Conservation (phyloP, 2,888 invertebrate species). For the Leptogaster cylindrica region DNA sequence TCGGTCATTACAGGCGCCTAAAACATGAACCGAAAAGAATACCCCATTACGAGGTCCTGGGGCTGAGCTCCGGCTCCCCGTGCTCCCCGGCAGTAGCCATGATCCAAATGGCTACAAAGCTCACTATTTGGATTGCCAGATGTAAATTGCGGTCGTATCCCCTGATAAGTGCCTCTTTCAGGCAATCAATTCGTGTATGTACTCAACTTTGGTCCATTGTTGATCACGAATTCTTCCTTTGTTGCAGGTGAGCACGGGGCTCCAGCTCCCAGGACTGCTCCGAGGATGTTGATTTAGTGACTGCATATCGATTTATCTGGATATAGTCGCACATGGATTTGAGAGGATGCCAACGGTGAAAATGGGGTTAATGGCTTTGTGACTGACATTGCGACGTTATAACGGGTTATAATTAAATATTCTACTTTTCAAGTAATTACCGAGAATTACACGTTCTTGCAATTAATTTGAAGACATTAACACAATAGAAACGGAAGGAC, state of each 20-base stretch:
- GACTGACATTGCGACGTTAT: slow-evolving; percentile 7
- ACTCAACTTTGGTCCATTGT: slow-evolving; percentile 24
- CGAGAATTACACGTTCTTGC: too few species aligned
- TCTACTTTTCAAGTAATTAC: too few species aligned
- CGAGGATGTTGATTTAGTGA: slow-evolving; percentile 33
- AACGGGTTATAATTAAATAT: background rate
- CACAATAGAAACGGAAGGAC: background rate
- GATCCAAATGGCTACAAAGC: background rate
- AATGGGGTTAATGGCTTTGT: slow-evolving; percentile 36
- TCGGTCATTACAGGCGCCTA: slow-evolving; percentile 47
- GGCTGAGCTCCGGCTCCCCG: background rate
- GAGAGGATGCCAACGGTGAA: slow-evolving; percentile 10
- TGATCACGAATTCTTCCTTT: slow-evolving; percentile 33
- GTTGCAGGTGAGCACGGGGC: slow-evolving; percentile 39
- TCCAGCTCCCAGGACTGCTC: too few species aligned
- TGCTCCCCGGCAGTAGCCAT: background rate
- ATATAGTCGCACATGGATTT: background rate
- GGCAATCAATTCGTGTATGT: slow-evolving; percentile 46
- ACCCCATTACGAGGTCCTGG: slow-evolving; percentile 31
- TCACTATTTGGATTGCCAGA: slow-evolving; percentile 47
- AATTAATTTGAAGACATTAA: background rate
- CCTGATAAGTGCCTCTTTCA: slow-evolving; percentile 45
- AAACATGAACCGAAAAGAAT: slow-evolving; percentile 45
- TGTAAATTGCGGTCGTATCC: slow-evolving; percentile 47
- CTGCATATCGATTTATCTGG: slow-evolving; percentile 29